phyloP scores from a whole-genome alignment of 2,888 invertebrate genomes.

The Dicranocentrus wangi region DNA sequence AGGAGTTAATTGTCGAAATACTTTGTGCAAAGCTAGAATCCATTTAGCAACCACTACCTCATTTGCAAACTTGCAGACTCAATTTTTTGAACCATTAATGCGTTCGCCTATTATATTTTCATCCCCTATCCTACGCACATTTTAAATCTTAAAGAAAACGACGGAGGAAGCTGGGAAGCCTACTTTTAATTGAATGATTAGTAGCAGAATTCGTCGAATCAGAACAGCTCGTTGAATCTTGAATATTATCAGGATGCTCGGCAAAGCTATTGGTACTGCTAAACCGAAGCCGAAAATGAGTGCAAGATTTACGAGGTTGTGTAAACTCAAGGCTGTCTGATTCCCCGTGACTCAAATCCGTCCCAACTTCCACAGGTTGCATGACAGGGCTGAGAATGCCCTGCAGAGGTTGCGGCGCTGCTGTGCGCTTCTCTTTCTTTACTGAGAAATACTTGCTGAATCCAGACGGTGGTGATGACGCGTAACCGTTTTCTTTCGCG shows the following conservation, averaged over 20 bases:
- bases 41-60: no score
- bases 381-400: conserved; percentile 50
- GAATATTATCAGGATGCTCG: conserved; percentile 49
- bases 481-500: conserved; percentile 23
- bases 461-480: conserved; percentile 4
- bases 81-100: no score
- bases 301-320: conserved; percentile 45
- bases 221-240: background rate
- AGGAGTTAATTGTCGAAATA: no score
- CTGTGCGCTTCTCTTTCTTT: background rate
- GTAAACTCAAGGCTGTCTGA: conserved; percentile 50
- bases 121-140: no score
- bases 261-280: conserved; percentile 34
- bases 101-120: no score
- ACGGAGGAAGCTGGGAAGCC: conserved; percentile 45
- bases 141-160: conserved; percentile 35
- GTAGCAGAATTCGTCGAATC: background rate
- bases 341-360: conserved; percentile 42
- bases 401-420: conserved; percentile 15
- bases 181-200: conserved; percentile 26
- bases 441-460: conserved; percentile 29
- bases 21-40: no score
- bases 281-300: conserved; percentile 43
- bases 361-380: conserved; percentile 55
- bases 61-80: no score